Evolutionary conservation across 2,888 invertebrate genomes (phyloP).

Genomic region (Trissolcus brochymenae): DNA sequence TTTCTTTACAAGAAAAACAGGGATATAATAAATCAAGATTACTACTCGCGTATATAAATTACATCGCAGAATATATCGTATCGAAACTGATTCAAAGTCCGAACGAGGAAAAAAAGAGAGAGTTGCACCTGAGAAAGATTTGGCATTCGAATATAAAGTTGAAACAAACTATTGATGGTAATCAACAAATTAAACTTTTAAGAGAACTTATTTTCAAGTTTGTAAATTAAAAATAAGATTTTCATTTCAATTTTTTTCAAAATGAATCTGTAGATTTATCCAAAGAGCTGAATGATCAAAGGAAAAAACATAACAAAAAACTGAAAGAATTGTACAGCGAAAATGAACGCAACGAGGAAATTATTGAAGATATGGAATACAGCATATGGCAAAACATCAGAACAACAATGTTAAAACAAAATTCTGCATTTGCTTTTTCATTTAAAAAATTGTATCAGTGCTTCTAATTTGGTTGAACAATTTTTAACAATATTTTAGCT

Average conservation of each 20-base stretch:
- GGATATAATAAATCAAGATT: constrained; percentile 15
- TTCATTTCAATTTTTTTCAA: background rate
- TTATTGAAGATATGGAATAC: constrained; percentile 2
- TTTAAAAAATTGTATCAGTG: background rate
- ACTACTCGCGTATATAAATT: constrained; percentile 55
- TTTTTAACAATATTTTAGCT: constrained; percentile 1
- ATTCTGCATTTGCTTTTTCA: too few species aligned
- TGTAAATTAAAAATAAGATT: background rate
- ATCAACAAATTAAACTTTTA: background rate
- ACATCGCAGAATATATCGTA: constrained; percentile 54
- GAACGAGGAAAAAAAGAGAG: constrained; percentile 45
- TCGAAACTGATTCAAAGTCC: constrained; percentile 39
- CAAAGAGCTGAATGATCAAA: constrained; percentile 17
- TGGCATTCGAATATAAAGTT: constrained; percentile 9
- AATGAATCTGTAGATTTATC: constrained; percentile 11
- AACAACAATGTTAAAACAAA: constrained; percentile 2
- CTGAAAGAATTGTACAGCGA: constrained; percentile 1
- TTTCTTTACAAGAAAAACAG: background rate
- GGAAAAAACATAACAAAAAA: constrained; percentile 14
- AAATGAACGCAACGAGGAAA: background rate
- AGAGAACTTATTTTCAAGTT: background rate
- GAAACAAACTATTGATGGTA: constrained; percentile 6
- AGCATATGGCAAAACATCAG: constrained; percentile 5
- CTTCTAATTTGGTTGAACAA: constrained; percentile 1
- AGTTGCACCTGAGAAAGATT: constrained; percentile 35